Base-by-base conservation (phyloP, 1,140 invertebrate species). In the Proctacanthus coquilletti region DNA sequence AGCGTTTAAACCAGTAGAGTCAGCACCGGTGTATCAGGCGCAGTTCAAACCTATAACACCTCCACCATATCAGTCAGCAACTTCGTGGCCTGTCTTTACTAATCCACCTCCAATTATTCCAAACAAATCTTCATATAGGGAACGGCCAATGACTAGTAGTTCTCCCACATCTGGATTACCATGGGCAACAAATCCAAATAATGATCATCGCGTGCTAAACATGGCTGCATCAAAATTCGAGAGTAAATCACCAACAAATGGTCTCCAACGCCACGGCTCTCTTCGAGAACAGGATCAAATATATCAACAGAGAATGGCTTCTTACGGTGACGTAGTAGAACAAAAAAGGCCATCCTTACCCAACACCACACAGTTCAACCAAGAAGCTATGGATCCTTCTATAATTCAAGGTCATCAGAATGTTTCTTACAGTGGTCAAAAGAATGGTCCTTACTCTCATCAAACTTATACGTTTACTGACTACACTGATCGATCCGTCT, bases 1-100 rank as follows among this genome's bases (percentile, higher is more conserved):
- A 8, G 75, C 75, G 13, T 80, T 80, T 42, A 72, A 72, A 42
- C 76, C 77, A 10, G 55, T 59, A 3, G 50, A 42, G 48, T n/a
- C n/a, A n/a, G n/a, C n/a, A n/a, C n/a, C n/a, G n/a, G n/a, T n/a
- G n/a, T n/a, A 60, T 10, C 55, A 59, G 3, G 53, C 56, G 13
- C 69, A 64, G 50, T 69, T 69, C 49, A 65, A 70, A 42, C 56
- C 49, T 39, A 46, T 50, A 35, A 52, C 52, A 38, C 46, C 39
- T 27, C 39, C 18, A 40, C 33, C 11, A 19, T 27, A 17, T 27
- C 34, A 19, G n/a, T 39, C 40, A 11, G 10, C 40, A 9, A 17
- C 29, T 19, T 36, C 45, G 11, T 48, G 45, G 14, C 5, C 30
- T 13, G 6, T 13, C 5, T 15, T 11, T 6, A 9, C 13, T 8